A percentile compares a stretch with the other conserved stretches of the same genome.
These are phyloP conservation scores for Drosophila phalerata DNA, from an alignment of 2,888 invertebrate species.

Conservation along the genomic window DNA sequence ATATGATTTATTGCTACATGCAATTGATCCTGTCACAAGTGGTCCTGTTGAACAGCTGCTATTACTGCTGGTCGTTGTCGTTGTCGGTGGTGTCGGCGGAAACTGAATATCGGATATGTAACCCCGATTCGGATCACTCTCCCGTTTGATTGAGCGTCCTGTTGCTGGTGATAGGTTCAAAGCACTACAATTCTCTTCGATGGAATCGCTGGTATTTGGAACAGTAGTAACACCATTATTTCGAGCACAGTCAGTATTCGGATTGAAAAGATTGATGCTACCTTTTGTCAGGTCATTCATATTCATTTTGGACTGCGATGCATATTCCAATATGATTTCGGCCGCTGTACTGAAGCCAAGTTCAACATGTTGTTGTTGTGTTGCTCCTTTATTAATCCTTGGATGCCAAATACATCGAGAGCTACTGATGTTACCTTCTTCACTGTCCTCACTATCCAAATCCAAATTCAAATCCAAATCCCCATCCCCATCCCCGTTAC, in stretches of 20 bases:
- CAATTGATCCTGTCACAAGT: constrained; percentile 7
- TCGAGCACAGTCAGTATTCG: background rate
- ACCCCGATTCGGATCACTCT: constrained; percentile 4
- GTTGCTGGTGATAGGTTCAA: constrained; percentile 30
- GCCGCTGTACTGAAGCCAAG: constrained; percentile 62
- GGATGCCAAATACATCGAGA: constrained; percentile 80
- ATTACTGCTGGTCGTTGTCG: constrained; percentile 60
- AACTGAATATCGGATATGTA: constrained; percentile 44
- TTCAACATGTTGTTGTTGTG: background rate
- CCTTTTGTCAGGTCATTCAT: constrained; percentile 13
- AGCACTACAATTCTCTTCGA: constrained; percentile 18
- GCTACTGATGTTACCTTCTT: background rate
- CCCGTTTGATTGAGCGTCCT: constrained; percentile 10
- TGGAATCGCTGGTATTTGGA: constrained; percentile 11
- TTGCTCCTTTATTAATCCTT: constrained; percentile 27
- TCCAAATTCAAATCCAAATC: background rate
- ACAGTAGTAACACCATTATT: background rate
- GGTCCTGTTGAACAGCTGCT: constrained; percentile 58
- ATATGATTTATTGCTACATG: constrained; percentile 33
- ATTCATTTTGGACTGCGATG: constrained; percentile 41
- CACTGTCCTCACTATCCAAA: constrained; percentile 35
- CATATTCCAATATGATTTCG: constrained; percentile 79
- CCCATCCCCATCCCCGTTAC: constrained; percentile 2
- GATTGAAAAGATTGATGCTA: background rate
- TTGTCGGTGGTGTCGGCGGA: constrained; percentile 53